phyloP scores from a whole-genome alignment of 2,113 vertebrate genomes.

The Tauraco erythrolophus region DNA sequence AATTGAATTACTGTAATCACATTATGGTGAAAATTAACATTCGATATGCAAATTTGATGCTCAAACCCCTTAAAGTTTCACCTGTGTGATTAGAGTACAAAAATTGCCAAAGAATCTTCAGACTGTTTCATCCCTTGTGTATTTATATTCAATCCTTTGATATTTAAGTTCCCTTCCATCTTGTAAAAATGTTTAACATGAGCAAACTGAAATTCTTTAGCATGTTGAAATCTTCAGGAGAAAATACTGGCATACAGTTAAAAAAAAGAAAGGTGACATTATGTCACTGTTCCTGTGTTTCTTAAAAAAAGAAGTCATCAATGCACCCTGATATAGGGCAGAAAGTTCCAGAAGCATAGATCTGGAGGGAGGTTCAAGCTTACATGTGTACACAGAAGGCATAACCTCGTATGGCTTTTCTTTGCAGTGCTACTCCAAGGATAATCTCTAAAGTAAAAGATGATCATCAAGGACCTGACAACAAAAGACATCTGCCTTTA shows the following conservation, averaged over 20 bases:
- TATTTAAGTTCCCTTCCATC: neutral
- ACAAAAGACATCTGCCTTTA: constrained; percentile 79
- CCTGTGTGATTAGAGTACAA: constrained; percentile 14
- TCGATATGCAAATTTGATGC: constrained; percentile 13
- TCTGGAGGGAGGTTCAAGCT: neutral
- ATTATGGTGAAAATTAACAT: neutral
- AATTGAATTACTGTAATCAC: constrained; percentile 47
- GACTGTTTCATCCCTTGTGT: neutral
- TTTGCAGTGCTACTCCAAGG: constrained; percentile 88
- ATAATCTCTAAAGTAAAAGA: constrained; percentile 87
- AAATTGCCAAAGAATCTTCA: neutral
- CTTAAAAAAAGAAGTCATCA: neutral
- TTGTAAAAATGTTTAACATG: neutral
- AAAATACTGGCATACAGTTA: neutral
- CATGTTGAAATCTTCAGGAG: neutral
- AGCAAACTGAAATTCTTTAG: neutral
- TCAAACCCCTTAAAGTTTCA: neutral
- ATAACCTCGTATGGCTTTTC: neutral
- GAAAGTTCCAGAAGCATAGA: neutral
- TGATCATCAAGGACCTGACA: constrained; percentile 78
- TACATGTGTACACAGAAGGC: neutral
- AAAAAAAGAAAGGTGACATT: neutral
- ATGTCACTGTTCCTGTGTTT: neutral
- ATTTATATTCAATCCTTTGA: neutral
- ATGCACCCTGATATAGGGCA: neutral